Evolutionary conservation across 2,113 vertebrate species (phyloP), one percentile per base, ranked within the genome.

Genomic region (Tapirus terrestris): DNA sequence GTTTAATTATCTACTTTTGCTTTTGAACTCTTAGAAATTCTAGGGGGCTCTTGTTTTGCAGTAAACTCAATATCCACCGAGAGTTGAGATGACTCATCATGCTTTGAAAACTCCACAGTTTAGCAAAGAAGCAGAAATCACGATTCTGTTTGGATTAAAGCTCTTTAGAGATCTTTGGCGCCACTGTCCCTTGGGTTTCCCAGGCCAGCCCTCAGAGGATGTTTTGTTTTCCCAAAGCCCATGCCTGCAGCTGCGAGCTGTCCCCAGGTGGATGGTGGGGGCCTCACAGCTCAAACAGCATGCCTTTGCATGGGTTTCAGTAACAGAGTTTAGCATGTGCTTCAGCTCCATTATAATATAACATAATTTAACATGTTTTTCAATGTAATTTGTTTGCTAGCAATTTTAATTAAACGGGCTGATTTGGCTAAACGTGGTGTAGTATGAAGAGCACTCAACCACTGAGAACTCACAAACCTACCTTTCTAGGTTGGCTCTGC

Each of bases 91-190:
- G 91, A 89, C n/a, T 94, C 80, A 60, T 51, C 67, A 10, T 48
- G 29, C 73, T 98, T 91, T 91, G 91, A 45, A 90, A 96, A 91
- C 58, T 17, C 39, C n/a, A 45, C 80, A 82, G 0, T 92, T 93
- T 56, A 77, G 73, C 95, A 81, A 60, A 94, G 83, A 81, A 92
- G 63, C 48, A 67, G 58, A 91, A 94, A 84, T 67, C 77, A 43
- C n/a, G 43, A 45, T 60, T 89, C n/a, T 76, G 1, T 91, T 76
- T 65, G 65, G 45, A 67, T 29, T 23, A 27, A 61, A 67, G 70
- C 48, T 76, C 70, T 89, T 48, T 33, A 43, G 92, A 82, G 91
- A 36, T 16, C 20, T 82, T 65, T 23, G 77, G 67, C 5, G 1
- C 48, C 56, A 76, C 7, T 7, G 29, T 48, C 58, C 45, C 23